Evolutionary conservation across 2,888 invertebrate genomes (phyloP), one percentile per base, ranked within the genome.

Genomic region (Tetragonisca angustula): DNA sequence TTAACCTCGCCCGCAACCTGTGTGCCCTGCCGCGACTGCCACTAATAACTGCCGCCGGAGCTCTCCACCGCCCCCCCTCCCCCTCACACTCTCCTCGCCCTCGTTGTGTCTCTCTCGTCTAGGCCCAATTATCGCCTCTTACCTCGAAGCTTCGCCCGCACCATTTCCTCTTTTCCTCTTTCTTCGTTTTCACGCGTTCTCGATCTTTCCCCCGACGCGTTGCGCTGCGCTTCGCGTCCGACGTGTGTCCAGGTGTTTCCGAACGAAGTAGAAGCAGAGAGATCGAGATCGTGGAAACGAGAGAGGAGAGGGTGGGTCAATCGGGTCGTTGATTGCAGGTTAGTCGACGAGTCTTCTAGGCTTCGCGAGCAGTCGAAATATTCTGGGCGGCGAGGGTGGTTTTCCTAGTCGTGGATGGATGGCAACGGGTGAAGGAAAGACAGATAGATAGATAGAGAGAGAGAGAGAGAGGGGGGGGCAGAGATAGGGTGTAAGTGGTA

Each of bases 1-100:
- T 90, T 91, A 90, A 91, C 90, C 89, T 87, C 87, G 84, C 82
- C 86, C 89, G 79, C 85, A 87, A 85, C 90, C 86, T 87, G 84
- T 81, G 73, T 89, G 78, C 80, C 87, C 86, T 72, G 79, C 77
- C 67, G 76, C 86, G 76, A 75, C 84, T 84, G 72, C 88, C 84
- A 88, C 88, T 88, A 88, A 88, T 86, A 86, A 88, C 86, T 83
- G 81, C 76, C 81, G 82, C 68, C 75, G 68, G 76, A 77, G 77
- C 79, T n/a, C n/a, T n/a, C n/a, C n/a, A n/a, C 15, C 32, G 4
- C 4, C 32, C 4, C 32, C 4, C 32, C 32, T 2, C 2, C 27
- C 27, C 27, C 1, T 2, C 27, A 27, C 27, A 0, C 27, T 1
- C 27, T 1, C 27, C 27, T 27, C 27, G 27, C 2, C 27, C 27